Evolutionary conservation across 2,888 invertebrate species (phyloP).

Genomic region (Oscheius sp.): DNA sequence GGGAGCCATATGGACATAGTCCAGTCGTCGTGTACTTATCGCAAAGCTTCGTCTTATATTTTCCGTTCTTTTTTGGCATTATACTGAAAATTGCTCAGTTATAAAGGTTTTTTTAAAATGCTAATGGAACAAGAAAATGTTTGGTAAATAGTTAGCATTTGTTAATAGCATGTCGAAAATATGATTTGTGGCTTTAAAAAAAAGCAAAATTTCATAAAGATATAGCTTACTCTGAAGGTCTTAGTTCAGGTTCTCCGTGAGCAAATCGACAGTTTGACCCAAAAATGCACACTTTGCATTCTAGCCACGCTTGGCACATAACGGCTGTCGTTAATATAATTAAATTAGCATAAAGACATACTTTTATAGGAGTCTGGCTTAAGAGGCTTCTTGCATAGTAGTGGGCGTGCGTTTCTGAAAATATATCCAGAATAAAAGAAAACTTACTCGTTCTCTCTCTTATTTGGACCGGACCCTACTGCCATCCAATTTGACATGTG

Average conservation of each 20-base stretch:
- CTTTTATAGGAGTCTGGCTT: constrained; percentile 67
- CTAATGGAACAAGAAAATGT: no score
- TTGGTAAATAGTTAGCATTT: no score
- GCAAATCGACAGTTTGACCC: constrained; percentile 67
- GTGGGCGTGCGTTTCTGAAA: constrained; percentile 71
- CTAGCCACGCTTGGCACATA: constrained; percentile 68
- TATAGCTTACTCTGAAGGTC: constrained; percentile 54
- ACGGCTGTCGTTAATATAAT: no score
- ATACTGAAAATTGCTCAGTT: constrained; percentile 43
- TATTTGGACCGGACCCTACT: background rate
- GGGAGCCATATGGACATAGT: constrained; percentile 66
- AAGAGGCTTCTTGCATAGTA: constrained; percentile 26
- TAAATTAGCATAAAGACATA: no score
- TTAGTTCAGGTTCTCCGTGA: constrained; percentile 64
- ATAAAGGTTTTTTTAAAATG: no score
- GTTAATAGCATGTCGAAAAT: no score
- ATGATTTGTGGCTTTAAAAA: no score
- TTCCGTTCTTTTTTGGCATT: constrained; percentile 56
- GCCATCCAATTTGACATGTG: constrained; percentile 28
- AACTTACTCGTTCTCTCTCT: constrained; percentile 1
- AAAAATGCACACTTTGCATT: constrained; percentile 59
- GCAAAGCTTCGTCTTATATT: constrained; percentile 69
- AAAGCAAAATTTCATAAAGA: background rate
- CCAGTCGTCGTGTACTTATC: constrained; percentile 69
- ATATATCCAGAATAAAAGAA: background rate